Evolutionary conservation across 2,113 vertebrate species (phyloP), one percentile per base, ranked within the genome.

Genomic region (Mustela lutreola): DNA sequence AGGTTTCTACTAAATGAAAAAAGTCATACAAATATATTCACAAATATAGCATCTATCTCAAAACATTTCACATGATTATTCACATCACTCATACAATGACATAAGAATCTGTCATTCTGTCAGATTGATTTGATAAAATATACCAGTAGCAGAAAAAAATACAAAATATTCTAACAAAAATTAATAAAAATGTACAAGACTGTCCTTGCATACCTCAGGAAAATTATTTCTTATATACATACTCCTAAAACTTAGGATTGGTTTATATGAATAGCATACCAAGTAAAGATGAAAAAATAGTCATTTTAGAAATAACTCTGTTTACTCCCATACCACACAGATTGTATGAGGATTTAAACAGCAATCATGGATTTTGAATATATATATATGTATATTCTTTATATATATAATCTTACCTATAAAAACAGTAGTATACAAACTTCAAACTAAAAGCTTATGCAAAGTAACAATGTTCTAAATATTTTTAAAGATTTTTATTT

Each of bases 31-130:
- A 96, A 94, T 90, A 96, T 96, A 97, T 97, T 96, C 86, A 97
- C 95, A 97, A 97, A 97, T 97, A 98, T 94, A 97, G 91, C 95
- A 95, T 97, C 93, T 97, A 84, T 87, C 71, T 97, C 81, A 95
- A 91, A 94, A 91, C 85, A 90, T 91, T 94, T 94, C 90, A 96
- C 83, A 75, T 56, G 56, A 97, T 96, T 97, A 96, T 96, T 97
- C 88, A 96, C 95, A 98, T 95, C 78, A 96, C 86, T 91, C 95
- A 94, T 42, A 97, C 58, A 93, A 94, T 67, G 71, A 97, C 36
- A 50, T 76, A 92, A 87, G 11, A 94, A 90, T 87, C 73, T 92
- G 48, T 75, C 79, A 95, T 93, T 95, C 76, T 91, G 84, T 91
- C 80, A 88, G 63, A 84, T 96, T 87, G 85, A 50, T 50, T 50